Evolutionary conservation across 2,888 invertebrate species (phyloP), one percentile per base, ranked within the genome.

Genomic region (Notodonta dromedarius): DNA sequence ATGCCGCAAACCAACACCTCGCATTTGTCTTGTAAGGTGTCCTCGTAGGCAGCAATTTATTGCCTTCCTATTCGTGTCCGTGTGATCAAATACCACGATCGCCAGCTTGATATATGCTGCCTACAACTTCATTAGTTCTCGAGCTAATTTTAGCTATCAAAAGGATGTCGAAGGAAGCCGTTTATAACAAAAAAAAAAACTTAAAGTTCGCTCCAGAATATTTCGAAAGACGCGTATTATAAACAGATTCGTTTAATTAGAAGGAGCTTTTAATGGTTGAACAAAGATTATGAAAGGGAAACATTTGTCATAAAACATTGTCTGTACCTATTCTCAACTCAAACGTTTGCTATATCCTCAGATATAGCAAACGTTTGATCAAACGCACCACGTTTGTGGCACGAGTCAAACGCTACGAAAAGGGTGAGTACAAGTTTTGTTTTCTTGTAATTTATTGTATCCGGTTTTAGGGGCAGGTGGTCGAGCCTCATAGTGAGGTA

Each of bases 381-480:
- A 72, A 69, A 69, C 60, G 61, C 53, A 58, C 55, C 58, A 59
- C 60, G 57, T 75, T 73, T 73, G 73, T 71, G 74, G 86, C 89
- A 88, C 86, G 85, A 85, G 88, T 79, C 84, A 77, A 79, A 66
- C 62, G 79, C 79, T 78, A 68, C 70, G 60, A 71, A 77, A 85
- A 84, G 88, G 87, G 88, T 86, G 83, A 74, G 80, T 78, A 78
- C 81, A 79, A 77, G 85, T 83, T 83, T 84, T 84, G 87, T 87
- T 87, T 87, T 84, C 82, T 81, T 78, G 80, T 88, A 86, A 91
- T 91, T 90, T 90, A 91, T 90, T 74, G 84, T 82, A 86, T 89
- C 91, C 90, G 88, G 91, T 91, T 92, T 83, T 78, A 59, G 72
- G 76, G 84, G 88, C 93, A 93, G 93, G 91, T 93, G 93, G 78